Base-by-base conservation (phyloP, 2,888 invertebrate genomes). In the Dasypolia templi region DNA sequence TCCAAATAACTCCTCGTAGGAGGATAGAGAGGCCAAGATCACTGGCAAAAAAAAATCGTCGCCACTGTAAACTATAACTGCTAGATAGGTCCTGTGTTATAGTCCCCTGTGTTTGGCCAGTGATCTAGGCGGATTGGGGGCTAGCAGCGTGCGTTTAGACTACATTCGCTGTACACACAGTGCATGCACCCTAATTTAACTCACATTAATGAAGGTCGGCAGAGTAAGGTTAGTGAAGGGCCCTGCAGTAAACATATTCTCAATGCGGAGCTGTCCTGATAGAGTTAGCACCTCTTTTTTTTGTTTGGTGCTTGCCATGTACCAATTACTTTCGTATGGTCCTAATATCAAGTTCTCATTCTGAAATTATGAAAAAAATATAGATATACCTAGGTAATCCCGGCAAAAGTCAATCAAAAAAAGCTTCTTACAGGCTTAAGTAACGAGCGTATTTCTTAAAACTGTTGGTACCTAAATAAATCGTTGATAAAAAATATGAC, bases 201-300 rank as follows among this genome's bases (percentile, higher is more conserved):
- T 70, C 83, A 95, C 95, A 83, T 92, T 87, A 51, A 96, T 82
- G 82, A 96, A 96, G 2, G 95, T 94, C 3, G 93, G 86, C 46
- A 96, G 78, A 0, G 95, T 95, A 5, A 96, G 91, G 62, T 92
- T 73, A 6, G 92, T 91, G 79, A 95, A 96, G 0, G n/a, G n/a
- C n/a, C n/a, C n/a, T n/a, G n/a, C n/a, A n/a, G n/a, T n/a, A n/a
- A n/a, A n/a, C n/a, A n/a, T n/a, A n/a, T n/a, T n/a, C n/a, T n/a
- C n/a, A n/a, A n/a, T n/a, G n/a, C n/a, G n/a, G n/a, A n/a, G n/a
- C n/a, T n/a, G n/a, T n/a, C n/a, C n/a, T n/a, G n/a, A n/a, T n/a
- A n/a, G n/a, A n/a, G n/a, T n/a, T n/a, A n/a, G n/a, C n/a, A n/a
- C n/a, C n/a, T n/a, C n/a, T n/a, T n/a, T n/a, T n/a, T n/a, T n/a